A percentile compares a stretch with the other conserved stretches of the same genome.
Conservation (phyloP, 2,113 vertebrate genomes). For the Trematomus loennbergii region DNA sequence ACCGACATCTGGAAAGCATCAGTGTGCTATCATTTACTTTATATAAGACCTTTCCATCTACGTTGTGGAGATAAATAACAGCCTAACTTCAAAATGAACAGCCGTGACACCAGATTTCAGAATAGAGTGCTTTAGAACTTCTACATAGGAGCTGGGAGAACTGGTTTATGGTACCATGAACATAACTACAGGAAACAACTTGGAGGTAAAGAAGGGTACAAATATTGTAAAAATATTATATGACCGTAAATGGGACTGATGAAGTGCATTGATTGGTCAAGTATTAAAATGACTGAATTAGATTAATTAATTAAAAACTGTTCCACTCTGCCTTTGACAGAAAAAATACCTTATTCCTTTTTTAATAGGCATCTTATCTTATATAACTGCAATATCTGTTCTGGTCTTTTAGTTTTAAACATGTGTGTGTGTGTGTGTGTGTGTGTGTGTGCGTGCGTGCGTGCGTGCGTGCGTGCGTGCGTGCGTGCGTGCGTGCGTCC, state of each 20-base stretch:
- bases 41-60: neutral
- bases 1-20: neutral
- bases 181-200: neutral
- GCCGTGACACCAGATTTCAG: neutral
- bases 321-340: neutral
- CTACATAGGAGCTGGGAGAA: too few species aligned
- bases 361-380: too few species aligned
- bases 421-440: too few species aligned
- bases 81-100: neutral
- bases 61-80: neutral
- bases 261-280: neutral
- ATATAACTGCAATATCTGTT: neutral
- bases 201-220: neutral
- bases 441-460: too few species aligned
- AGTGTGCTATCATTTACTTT: neutral
- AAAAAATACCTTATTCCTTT: neutral
- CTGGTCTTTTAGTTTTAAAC: neutral
- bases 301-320: neutral
- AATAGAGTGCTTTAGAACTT: neutral
- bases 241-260: neutral
- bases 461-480: too few species aligned
- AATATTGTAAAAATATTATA: neutral
- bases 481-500: too few species aligned
- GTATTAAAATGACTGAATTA: neutral
- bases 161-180: too few species aligned